Conservation (phyloP, 2,113 vertebrate genomes). For the Fregata magnificens region DNA sequence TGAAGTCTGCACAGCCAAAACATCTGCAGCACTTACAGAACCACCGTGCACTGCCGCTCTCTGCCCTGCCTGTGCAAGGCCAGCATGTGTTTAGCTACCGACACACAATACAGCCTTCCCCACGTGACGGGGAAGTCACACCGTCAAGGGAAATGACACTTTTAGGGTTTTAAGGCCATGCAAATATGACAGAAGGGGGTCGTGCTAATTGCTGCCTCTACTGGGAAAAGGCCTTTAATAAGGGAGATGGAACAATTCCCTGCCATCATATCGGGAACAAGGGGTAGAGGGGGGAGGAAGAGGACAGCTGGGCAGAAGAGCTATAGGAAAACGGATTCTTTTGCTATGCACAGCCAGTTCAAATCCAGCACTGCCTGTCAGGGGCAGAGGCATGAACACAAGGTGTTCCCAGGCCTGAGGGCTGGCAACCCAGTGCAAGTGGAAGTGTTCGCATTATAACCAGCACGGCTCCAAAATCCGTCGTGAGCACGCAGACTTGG, state of each 20-base stretch:
- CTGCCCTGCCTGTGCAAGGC: background rate
- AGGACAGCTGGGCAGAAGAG: background rate
- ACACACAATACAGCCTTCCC: background rate
- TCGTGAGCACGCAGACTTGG: background rate
- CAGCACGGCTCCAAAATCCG: background rate
- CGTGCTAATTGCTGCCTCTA: background rate
- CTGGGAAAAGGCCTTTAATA: background rate
- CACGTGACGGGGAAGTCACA: background rate
- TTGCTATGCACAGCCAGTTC: background rate
- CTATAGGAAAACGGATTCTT: background rate
- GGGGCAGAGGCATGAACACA: background rate
- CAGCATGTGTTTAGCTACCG: background rate
- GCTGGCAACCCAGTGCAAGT: background rate
- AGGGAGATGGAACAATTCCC: background rate
- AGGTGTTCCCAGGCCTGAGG: background rate
- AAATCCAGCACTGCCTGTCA: background rate
- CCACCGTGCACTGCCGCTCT: background rate
- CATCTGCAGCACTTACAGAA: constrained; percentile 31
- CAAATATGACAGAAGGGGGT: background rate
- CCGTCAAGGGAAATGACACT: rapidly evolving
- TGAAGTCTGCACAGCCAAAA: constrained; percentile 61
- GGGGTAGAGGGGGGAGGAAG: background rate
- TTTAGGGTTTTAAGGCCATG: background rate
- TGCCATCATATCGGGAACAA: rapidly evolving
- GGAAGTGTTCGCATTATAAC: background rate